phyloP scores from a whole-genome alignment of 2,113 vertebrate species.

The Elanus axillaris region DNA sequence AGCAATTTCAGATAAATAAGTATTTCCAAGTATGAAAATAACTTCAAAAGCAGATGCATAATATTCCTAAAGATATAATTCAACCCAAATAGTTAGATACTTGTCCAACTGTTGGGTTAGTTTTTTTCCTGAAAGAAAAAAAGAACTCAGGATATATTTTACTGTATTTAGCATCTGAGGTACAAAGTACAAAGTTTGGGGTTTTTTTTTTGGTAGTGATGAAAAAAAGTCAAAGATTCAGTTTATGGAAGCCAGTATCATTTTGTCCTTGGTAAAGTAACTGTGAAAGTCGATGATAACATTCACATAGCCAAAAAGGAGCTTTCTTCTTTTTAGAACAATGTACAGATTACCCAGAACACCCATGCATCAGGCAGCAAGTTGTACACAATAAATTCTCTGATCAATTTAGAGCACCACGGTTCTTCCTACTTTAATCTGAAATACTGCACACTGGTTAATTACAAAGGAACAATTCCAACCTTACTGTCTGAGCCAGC shows the following conservation, averaged over 20 bases:
- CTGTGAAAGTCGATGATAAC: background rate
- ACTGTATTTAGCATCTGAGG: background rate
- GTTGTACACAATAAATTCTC: background rate
- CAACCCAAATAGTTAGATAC: background rate
- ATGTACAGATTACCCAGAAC: background rate
- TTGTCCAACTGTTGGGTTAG: background rate
- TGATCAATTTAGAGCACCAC: background rate
- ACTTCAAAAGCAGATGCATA: background rate
- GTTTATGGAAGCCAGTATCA: background rate
- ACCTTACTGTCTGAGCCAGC: background rate
- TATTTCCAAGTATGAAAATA: background rate
- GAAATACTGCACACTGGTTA: background rate
- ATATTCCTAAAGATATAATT: background rate
- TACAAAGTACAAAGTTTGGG: background rate
- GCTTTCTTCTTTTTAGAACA: background rate
- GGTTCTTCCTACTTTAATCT: background rate
- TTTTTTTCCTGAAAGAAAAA: background rate
- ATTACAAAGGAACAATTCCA: background rate
- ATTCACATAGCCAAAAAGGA: background rate
- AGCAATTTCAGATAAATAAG: background rate
- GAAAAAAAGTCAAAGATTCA: background rate
- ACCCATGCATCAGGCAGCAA: background rate
- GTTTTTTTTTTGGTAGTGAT: background rate
- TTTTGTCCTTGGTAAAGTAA: background rate
- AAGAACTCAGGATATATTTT: background rate